phyloP scores from a whole-genome alignment of 2,888 invertebrate species.

The Biston betularia region DNA sequence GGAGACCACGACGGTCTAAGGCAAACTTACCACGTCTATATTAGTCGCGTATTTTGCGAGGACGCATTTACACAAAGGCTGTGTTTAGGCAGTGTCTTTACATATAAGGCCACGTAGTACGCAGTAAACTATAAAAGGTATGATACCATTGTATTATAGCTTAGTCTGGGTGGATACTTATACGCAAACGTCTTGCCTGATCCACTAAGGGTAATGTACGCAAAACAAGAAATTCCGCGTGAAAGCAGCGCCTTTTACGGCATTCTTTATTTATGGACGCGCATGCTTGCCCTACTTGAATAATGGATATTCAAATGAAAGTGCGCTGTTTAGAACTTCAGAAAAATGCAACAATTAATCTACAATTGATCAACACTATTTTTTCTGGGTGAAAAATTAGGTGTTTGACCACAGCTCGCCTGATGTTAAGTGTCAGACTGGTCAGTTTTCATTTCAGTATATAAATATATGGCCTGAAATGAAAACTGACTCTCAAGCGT shows the following conservation, averaged over 20 bases:
- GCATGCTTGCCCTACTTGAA: conserved; percentile 67
- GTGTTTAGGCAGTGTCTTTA: too few species aligned
- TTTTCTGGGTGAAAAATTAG: too few species aligned
- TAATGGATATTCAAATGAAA: conserved; percentile 67
- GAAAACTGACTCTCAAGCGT: too few species aligned
- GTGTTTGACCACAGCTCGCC: too few species aligned
- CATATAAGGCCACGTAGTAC: not conserved
- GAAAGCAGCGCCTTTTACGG: conserved; percentile 61
- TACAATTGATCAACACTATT: too few species aligned
- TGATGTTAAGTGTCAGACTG: too few species aligned
- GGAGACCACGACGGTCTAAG: too few species aligned
- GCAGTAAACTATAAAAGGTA: not conserved
- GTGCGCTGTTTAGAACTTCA: conserved; percentile 48
- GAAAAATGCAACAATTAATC: not conserved
- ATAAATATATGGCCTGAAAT: too few species aligned
- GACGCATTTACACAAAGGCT: too few species aligned
- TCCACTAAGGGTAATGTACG: conserved; percentile 53
- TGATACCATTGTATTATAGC: conserved; percentile 1
- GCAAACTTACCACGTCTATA: too few species aligned
- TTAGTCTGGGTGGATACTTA: conserved; percentile 15
- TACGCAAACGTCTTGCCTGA: conserved; percentile 38
- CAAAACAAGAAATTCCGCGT: conserved; percentile 59
- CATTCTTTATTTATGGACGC: conserved; percentile 69
- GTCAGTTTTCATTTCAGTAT: too few species aligned
- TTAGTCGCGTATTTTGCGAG: too few species aligned